Evolutionary conservation across 1,140 invertebrate genomes (phyloP).

Genomic region (Diachasma alloeum): DNA sequence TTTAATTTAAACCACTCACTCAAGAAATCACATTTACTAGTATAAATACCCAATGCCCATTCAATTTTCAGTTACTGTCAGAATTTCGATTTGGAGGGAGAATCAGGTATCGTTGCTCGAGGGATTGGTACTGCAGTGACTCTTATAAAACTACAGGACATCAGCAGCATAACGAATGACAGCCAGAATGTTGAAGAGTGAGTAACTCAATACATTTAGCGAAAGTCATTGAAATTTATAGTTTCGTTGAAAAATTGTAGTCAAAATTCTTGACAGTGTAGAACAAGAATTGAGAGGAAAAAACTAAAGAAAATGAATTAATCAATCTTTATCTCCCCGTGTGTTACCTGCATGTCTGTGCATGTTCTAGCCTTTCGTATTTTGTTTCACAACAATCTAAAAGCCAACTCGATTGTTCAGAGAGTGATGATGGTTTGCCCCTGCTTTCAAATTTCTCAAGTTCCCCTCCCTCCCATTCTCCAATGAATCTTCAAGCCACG

Average conservation of each 20-base stretch:
- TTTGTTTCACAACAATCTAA: conserved; percentile 50
- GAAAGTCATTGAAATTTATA: not conserved
- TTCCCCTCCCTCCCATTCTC: conserved; percentile 29
- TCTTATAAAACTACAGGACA: conserved; percentile 69
- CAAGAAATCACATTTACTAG: conserved; percentile 3
- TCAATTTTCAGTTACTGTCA: conserved; percentile 78
- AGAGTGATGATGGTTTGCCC: conserved; percentile 48
- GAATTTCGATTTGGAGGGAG: conserved; percentile 96
- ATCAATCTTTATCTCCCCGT: conserved; percentile 41
- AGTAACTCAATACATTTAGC: conserved; percentile 55
- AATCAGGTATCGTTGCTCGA: conserved; percentile 92
- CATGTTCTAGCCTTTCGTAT: conserved; percentile 48
- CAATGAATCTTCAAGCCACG: conserved; percentile 29
- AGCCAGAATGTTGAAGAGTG: conserved; percentile 69
- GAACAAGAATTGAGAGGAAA: not conserved
- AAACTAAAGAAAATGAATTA: not conserved
- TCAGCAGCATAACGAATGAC: conserved; percentile 54
- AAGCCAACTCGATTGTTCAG: conserved; percentile 43
- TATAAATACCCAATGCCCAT: conserved; percentile 20
- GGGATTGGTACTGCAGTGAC: conserved; percentile 93
- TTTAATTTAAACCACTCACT: not conserved
- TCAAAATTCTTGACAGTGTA: too few relatives aligned
- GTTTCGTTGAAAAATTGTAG: too few relatives aligned
- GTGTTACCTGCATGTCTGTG: conserved; percentile 45
- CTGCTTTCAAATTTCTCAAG: conserved; percentile 38